These are phyloP conservation scores for Bovichtus variegatus DNA, from an alignment of 2,797 vertebrate species.

Conservation along the genomic window DNA sequence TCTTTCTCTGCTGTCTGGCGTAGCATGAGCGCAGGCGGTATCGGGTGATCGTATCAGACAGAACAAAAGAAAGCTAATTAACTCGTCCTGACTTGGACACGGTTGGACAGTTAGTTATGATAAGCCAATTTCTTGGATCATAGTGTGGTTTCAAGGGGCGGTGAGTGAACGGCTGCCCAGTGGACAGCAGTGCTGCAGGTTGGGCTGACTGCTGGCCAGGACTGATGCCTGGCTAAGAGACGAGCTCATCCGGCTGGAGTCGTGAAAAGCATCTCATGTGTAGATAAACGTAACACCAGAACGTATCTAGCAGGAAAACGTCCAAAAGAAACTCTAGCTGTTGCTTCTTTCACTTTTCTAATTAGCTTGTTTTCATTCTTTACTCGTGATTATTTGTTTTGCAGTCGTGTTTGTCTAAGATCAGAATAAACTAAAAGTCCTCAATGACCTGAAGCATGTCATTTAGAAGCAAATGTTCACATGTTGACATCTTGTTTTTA, in stretches of 20 bases:
- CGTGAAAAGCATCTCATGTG: conserved; percentile 50
- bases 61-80: conserved; percentile 81
- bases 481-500: conserved; percentile 2
- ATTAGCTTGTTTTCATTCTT: neutral
- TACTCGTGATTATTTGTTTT: neutral
- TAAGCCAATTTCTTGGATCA: conserved; percentile 62
- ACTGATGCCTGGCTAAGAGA: conserved; percentile 8
- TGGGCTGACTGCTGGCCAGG: conserved; percentile 1
- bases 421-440: neutral
- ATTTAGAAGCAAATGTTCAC: conserved; percentile 34
- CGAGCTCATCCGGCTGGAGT: conserved; percentile 39
- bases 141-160: conserved; percentile 26
- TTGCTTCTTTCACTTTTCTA: conserved; percentile 41
- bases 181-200: conserved; percentile 12
- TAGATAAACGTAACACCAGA: conserved; percentile 22
- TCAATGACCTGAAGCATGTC: neutral
- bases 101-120: conserved; percentile 55
- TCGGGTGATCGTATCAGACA: conserved; percentile 71
- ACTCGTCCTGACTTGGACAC: conserved; percentile 56
- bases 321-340: conserved; percentile 36
- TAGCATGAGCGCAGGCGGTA: conserved; percentile 48
- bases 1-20: conserved; percentile 62
- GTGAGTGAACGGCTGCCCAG: conserved; percentile 24
- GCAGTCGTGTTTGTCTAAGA: neutral
- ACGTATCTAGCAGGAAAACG: conserved; percentile 4